Base-by-base conservation (phyloP, 2,113 vertebrate genomes). In the Pao palembangensis region DNA sequence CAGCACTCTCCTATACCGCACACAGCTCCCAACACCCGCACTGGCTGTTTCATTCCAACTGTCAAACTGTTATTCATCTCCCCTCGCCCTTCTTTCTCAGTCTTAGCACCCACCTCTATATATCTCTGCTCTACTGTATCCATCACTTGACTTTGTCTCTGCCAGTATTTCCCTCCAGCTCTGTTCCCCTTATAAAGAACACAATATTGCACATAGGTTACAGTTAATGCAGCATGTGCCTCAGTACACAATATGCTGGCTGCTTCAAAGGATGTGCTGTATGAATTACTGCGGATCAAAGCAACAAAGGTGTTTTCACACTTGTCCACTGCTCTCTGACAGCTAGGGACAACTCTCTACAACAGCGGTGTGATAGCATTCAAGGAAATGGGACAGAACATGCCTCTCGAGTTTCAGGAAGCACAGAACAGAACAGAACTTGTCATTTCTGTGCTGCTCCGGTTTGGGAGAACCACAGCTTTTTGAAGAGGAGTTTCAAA, bases 21-120 rank as follows among this genome's bases (percentile, higher is more conserved):
- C 70, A 72, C 76, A 11, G 75, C 78, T 81, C 67, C 70, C 67
- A 80, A 82, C 66, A 80, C 76, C 81, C 86, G 80, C 86, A 55
- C 69, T 64, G 28, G 73, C 64, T 76, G 82, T 83, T 76, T 86
- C 82, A 86, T 87, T 85, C 76, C 75, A 76, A 85, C 80, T 83
- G 82, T 88, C 85, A 88, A 80, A 73, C 71, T 69, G 75, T 83
- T 87, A 85, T 89, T 88, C 86, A 85, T 86, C 76, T 83, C 1
- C n/a, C 44, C 76, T 61, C 73, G 64, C 56, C 55, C 80, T 55
- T 78, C 62, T 75, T 62, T 58, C 47, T 51, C 61, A 61, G 62
- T 58, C 53, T 46, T 54, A 5, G 51, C 70, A 60, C 61, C 67
- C 77, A 76, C 75, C 73, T 75, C 70, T 78, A 76, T 70, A 69